These are phyloP conservation scores for Porites evermanni DNA, from an alignment of 92 coral and sea anemone genomes.

Conservation along the genomic window DNA sequence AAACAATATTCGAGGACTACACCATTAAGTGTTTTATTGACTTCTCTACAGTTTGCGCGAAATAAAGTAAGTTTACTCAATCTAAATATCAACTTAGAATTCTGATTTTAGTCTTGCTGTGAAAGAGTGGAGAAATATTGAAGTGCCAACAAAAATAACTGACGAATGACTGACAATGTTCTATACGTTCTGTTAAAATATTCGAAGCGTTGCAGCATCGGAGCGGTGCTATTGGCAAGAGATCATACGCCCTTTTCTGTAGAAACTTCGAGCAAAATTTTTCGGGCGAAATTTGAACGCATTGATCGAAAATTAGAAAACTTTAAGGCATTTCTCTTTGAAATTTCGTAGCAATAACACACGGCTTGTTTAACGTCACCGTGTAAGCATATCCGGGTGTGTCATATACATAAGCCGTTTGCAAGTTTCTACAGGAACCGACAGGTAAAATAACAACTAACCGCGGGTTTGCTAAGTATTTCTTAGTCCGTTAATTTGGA, in stretches of 20 bases:
- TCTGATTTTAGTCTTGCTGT: background rate
- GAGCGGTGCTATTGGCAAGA: background rate
- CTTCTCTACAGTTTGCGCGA: background rate
- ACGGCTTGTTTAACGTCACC: background rate
- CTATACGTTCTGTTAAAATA: too few relatives aligned
- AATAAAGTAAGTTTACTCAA: background rate
- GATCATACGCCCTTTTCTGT: constrained; percentile 35
- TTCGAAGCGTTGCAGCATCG: background rate
- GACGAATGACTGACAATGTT: too few relatives aligned
- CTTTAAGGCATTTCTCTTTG: background rate
- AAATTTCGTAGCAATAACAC: background rate
- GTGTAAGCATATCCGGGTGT: background rate
- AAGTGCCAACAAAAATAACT: too few relatives aligned
- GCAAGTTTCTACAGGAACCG: background rate
- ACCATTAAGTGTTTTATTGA: background rate
- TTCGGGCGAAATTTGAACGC: background rate
- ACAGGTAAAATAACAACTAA: background rate
- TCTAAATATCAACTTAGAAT: background rate
- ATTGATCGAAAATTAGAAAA: background rate
- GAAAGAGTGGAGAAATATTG: background rate
- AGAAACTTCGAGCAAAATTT: constrained; percentile 18
- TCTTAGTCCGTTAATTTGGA: background rate
- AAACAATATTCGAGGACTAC: background rate
- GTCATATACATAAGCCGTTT: background rate
- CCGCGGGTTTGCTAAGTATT: background rate